Base-by-base conservation (phyloP, 2,113 vertebrate species). In the Sardina pilchardus region DNA sequence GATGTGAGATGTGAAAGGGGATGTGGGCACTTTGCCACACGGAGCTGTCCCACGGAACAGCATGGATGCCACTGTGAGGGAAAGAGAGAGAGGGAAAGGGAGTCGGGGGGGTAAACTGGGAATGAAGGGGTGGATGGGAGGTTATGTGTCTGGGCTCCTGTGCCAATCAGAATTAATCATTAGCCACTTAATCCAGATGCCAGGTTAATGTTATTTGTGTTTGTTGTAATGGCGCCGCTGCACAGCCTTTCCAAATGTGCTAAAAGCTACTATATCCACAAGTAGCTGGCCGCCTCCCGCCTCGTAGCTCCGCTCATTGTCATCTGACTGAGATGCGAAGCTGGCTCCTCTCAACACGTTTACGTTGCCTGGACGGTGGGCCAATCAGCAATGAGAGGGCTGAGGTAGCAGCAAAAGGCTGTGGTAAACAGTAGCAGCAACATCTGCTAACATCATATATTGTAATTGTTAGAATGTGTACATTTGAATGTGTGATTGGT, bases 1-100 rank as follows among this genome's bases (percentile, higher is more conserved):
- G 94, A 95, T 92, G 91, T 95, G 93, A 93, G 93, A 85, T 89
- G 86, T 85, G 86, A 94, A 94, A 93, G 91, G 91, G 94, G 93
- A 95, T 93, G 93, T 92, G 87, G 89, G 88, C 82, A 75, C 85
- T 78, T 16, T 88, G 88, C 91, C 89, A 83, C 90, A 44, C 80
- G 83, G 71, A 36, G 86, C 85, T 89, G 59, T 86, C 86, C 89
- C 80, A 85, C 85, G 86, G 86, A 75, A 86, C 85, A 83, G 82
- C 75, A 53, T 82, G 56, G 43, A 82, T 82, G 21, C 48, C 39
- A 59, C 19, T 59, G 5, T 5, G 71, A 34, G 71, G 30, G 30
- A 0, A 14, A 78, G 90, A 90, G 85, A 92, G 88, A 34, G 36
- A 10, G 34, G 67, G 14, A 0, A 34, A 78, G 30, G 34, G 71